Conservation (phyloP, 2,888 invertebrate genomes). For the Stenodema calcarata region DNA sequence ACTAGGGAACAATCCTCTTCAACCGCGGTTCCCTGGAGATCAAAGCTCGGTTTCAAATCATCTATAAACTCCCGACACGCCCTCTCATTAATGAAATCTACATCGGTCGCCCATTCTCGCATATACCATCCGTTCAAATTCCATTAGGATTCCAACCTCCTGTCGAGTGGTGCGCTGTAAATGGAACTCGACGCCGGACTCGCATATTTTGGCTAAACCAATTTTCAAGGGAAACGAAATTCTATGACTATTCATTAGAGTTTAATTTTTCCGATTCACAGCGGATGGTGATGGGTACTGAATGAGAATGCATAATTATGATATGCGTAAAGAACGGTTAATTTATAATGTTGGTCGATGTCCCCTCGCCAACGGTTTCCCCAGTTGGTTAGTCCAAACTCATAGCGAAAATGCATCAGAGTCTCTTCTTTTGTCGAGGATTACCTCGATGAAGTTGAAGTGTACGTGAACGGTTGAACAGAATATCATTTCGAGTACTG, state of each 20-base stretch:
- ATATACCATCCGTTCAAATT: not conserved
- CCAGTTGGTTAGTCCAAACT: not conserved
- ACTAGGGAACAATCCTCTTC: slow-evolving; percentile 10
- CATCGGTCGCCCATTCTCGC: not conserved
- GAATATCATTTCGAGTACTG: too few relatives aligned
- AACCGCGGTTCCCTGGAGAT: not conserved
- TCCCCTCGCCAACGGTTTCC: not conserved
- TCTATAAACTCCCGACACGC: not conserved
- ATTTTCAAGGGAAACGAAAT: not conserved
- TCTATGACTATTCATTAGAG: not conserved
- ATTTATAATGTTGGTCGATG: not conserved
- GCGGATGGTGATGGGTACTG: not conserved
- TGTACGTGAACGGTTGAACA: too few relatives aligned
- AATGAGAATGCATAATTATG: not conserved
- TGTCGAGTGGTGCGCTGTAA: not conserved
- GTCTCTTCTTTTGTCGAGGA: too few relatives aligned
- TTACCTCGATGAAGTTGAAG: too few relatives aligned
- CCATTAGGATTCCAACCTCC: not conserved
- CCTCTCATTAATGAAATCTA: slow-evolving; percentile 21
- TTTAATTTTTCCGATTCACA: not conserved
- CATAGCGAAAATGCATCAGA: too few relatives aligned
- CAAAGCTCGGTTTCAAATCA: slow-evolving; percentile 27
- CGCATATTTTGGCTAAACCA: not conserved
- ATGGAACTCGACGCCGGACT: not conserved
- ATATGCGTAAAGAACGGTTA: not conserved